Percentiles rank a stretch among this genome's conserved stretches.
Conservation (phyloP, 2,797 vertebrate genomes). For the Eospalax fontanierii region DNA sequence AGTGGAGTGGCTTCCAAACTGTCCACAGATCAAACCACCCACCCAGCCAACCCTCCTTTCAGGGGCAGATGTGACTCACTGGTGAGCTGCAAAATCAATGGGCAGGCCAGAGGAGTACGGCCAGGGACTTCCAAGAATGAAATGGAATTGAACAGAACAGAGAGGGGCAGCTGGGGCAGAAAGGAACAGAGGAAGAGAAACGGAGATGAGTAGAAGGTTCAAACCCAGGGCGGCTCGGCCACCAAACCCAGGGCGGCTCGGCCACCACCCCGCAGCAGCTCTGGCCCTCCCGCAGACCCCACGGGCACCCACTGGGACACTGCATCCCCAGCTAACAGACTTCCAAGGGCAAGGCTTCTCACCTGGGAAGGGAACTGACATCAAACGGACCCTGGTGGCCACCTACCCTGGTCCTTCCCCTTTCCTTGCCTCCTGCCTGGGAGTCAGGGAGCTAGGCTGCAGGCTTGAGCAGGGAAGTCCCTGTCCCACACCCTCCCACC, state of each 20-base stretch:
- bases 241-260: background rate
- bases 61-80: background rate
- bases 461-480: background rate
- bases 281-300: background rate
- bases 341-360: background rate
- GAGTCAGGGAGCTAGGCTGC: background rate
- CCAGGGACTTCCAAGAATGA: background rate
- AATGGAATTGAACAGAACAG: background rate
- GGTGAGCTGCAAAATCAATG: background rate
- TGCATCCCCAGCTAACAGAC: background rate
- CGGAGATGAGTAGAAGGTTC: background rate
- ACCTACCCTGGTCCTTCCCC: background rate
- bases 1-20: background rate
- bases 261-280: background rate
- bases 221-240: background rate
- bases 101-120: background rate
- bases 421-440: background rate
- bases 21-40: background rate
- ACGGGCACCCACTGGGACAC: background rate
- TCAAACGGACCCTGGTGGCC: background rate
- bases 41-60: background rate
- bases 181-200: background rate
- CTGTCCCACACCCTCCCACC: background rate
- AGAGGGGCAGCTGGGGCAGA: background rate
- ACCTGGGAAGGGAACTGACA: background rate